Percentiles rank a stretch among this genome's conserved stretches.
These are phyloP conservation scores for Petrolisthes cinctipes DNA, from an alignment of 2,888 invertebrate genomes.

Conservation along the genomic window DNA sequence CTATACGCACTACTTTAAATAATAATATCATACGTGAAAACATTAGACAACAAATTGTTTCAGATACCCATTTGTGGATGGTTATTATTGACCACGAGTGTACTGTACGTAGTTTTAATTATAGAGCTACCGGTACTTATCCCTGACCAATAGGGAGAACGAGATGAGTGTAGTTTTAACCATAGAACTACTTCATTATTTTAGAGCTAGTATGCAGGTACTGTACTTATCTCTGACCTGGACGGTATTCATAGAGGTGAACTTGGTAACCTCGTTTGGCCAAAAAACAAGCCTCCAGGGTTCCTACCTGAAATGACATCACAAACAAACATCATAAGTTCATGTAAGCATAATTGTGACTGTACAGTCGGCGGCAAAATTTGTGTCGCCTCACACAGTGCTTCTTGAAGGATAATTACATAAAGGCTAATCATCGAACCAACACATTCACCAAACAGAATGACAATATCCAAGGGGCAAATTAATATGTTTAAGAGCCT, in stretches of 20 bases:
- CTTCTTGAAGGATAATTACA: no score
- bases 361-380: background rate
- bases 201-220: background rate
- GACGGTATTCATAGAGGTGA: background rate
- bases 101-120: background rate
- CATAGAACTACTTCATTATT: background rate
- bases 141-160: background rate
- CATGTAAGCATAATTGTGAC: background rate
- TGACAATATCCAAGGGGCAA: background rate
- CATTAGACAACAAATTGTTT: no score
- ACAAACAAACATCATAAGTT: background rate
- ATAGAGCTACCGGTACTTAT: background rate
- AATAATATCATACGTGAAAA: no score
- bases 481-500: background rate
- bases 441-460: no score
- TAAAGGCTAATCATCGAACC: no score
- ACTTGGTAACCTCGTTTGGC: constrained; percentile 15
- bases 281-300: constrained; percentile 24
- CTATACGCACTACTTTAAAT: no score
- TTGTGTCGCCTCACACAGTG: background rate
- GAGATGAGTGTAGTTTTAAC: background rate
- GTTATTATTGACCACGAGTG: no score
- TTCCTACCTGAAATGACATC: constrained; percentile 25
- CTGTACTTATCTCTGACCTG: no score
- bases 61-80: no score